phyloP scores from a whole-genome alignment of 2,888 invertebrate genomes.

The Agrenia bidenticulata region DNA sequence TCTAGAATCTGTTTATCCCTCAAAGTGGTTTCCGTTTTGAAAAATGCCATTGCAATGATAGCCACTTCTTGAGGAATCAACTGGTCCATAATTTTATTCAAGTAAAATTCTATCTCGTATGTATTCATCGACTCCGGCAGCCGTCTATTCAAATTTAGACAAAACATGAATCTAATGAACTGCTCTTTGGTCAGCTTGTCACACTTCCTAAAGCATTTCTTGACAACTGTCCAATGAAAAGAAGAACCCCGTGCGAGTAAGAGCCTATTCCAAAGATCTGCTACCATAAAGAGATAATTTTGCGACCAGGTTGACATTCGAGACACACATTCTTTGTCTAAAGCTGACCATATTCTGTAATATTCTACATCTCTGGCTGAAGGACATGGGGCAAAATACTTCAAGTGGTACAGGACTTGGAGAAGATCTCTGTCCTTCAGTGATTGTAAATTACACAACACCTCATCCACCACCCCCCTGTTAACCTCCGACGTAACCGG shows the following conservation, averaged over 20 bases:
- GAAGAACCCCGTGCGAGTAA: slow-evolving; percentile 27
- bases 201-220: slow-evolving; percentile 63
- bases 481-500: background rate
- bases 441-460: slow-evolving; percentile 21
- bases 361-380: slow-evolving; percentile 63
- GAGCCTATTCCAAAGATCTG: slow-evolving; percentile 66
- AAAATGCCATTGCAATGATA: slow-evolving; percentile 73
- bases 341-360: slow-evolving; percentile 66
- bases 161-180: slow-evolving; percentile 69
- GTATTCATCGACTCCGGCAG: slow-evolving; percentile 60
- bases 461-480: background rate
- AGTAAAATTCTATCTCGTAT: slow-evolving; percentile 68
- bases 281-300: slow-evolving; percentile 62
- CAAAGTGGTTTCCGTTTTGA: slow-evolving; percentile 70
- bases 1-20: slow-evolving; percentile 60
- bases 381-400: slow-evolving; percentile 58
- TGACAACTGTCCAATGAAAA: slow-evolving; percentile 62
- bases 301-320: slow-evolving; percentile 60
- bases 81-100: slow-evolving; percentile 59
- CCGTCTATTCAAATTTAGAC: slow-evolving; percentile 64
- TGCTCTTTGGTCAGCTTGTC: slow-evolving; percentile 64
- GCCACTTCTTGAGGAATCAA: slow-evolving; percentile 69
- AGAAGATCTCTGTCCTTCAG: slow-evolving; percentile 36
- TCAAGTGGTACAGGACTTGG: slow-evolving; percentile 28
- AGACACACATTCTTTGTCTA: slow-evolving; percentile 67